Evolutionary conservation across 2,797 vertebrate species (phyloP).

Genomic region (Hippoglossus hippoglossus): DNA sequence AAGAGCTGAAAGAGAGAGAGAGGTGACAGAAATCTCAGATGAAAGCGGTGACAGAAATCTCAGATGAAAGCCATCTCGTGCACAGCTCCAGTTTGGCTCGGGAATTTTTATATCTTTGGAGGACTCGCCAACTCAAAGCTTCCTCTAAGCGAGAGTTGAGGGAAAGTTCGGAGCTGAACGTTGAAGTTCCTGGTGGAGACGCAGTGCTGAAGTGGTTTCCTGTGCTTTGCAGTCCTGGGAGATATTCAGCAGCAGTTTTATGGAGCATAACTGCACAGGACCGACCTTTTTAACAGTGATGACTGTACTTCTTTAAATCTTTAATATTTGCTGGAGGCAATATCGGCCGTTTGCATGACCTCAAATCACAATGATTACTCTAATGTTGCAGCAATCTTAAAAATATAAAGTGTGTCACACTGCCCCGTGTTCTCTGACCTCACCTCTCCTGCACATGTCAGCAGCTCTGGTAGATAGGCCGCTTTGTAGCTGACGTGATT

Average conservation of each 20-base stretch:
- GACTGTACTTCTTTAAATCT: neutral
- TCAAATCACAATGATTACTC: slow-evolving; percentile 20
- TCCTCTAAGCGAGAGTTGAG: slow-evolving; percentile 61
- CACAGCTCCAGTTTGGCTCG: slow-evolving; percentile 28
- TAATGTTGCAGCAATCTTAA: neutral
- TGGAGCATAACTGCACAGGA: slow-evolving; percentile 8
- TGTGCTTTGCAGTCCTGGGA: slow-evolving; percentile 1
- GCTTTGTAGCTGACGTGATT: slow-evolving; percentile 38
- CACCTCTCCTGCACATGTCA: slow-evolving; percentile 19
- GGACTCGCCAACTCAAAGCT: slow-evolving; percentile 44
- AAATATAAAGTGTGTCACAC: no score
- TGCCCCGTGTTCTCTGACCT: slow-evolving; percentile 26
- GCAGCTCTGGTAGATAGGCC: slow-evolving; percentile 24
- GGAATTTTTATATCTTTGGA: slow-evolving; percentile 55
- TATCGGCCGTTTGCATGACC: neutral
- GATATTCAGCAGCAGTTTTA: slow-evolving; percentile 6
- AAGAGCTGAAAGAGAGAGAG: slow-evolving; percentile 85
- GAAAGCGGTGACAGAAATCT: slow-evolving; percentile 49
- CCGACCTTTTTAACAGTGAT: slow-evolving; percentile 1
- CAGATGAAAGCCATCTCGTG: slow-evolving; percentile 49
- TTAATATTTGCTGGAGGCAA: neutral
- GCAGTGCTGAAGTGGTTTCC: slow-evolving; percentile 54
- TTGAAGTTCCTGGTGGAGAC: slow-evolving; percentile 57
- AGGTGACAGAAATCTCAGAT: no score
- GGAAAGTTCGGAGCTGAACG: slow-evolving; percentile 51